Base-by-base conservation (phyloP, 2,797 vertebrate genomes). In the Peromyscus attwateri region DNA sequence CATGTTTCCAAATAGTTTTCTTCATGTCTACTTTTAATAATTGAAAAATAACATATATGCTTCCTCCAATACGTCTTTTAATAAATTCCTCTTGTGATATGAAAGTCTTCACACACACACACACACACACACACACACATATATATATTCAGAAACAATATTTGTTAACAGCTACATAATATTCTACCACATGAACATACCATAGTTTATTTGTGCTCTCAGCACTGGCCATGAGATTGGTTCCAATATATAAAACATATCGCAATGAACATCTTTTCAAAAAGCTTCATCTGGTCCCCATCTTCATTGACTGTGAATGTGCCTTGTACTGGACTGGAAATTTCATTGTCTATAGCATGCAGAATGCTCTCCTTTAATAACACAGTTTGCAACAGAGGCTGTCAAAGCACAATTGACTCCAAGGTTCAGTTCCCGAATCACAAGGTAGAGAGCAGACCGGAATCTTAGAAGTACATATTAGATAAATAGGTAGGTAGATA, bases 181-280 rank as follows among this genome's bases (percentile, higher is more conserved):
- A 17, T 57, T 57, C 55, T 57, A 57, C 55, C 55, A 57, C 55
- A 57, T 17, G 55, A 17, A 57, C 55, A 57, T 57, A 57, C 31
- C 29, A 49, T 55, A 64, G 29, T 88, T 77, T 46, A 68, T 66
- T 87, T 40, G 37, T 76, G 71, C 57, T 89, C 73, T 81, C 11
- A 85, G 25, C 46, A 96, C 4, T 89, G 80, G 8, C 66, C 64
- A 37, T 92, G 77, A 66, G 31, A 92, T 85, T 81, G 81, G 57
- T 75, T 90, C 27, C 11, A 80, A 75, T 49, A 68, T 66, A 90
- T 90, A 68, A 89, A 75, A 75, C 21, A 92, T 14, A 85, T 46
- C 52, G 49, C 37, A 49, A 75, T 80, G 57, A 90, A 92, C 19
- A 92, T 66, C n/a, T 71, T 29, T 92, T 85, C 6, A 49, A 85